Percentiles rank a stretch among this genome's conserved stretches.
phyloP scores from a whole-genome alignment of 1,140 invertebrate species.

The Brachionus plicatilis region DNA sequence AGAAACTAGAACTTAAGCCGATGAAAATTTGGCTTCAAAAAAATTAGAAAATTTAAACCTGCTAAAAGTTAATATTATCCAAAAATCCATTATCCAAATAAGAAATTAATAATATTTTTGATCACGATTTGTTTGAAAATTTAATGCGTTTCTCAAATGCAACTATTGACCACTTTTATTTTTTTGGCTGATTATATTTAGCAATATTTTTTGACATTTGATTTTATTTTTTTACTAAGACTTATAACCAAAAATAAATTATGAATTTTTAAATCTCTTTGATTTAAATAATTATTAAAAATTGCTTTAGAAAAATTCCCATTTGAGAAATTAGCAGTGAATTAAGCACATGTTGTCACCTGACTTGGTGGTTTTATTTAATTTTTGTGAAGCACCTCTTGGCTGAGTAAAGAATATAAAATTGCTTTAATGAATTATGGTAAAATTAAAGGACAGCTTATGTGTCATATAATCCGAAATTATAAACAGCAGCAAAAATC shows the following conservation, averaged over 20 bases:
- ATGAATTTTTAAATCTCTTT: background rate
- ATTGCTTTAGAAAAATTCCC: no score
- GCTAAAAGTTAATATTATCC: background rate
- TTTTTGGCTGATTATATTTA: background rate
- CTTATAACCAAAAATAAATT: background rate
- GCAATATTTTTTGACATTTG: background rate
- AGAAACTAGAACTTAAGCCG: background rate
- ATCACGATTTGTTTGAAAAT: background rate
- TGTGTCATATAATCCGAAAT: no score
- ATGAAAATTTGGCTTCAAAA: background rate
- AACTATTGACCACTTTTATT: background rate
- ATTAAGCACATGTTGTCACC: no score
- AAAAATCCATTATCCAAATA: background rate
- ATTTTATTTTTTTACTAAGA: background rate
- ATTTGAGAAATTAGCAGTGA: no score
- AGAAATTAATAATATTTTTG: background rate
- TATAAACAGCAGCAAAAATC: no score
- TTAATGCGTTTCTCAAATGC: background rate
- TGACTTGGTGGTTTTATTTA: no score
- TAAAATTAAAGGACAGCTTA: no score
- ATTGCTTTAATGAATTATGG: no score
- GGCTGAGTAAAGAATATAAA: no score
- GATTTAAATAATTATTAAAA: no score
- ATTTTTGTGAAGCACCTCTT: no score
- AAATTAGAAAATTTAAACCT: background rate